Conservation (phyloP, 1,140 invertebrate genomes). For the Ostrea edulis region DNA sequence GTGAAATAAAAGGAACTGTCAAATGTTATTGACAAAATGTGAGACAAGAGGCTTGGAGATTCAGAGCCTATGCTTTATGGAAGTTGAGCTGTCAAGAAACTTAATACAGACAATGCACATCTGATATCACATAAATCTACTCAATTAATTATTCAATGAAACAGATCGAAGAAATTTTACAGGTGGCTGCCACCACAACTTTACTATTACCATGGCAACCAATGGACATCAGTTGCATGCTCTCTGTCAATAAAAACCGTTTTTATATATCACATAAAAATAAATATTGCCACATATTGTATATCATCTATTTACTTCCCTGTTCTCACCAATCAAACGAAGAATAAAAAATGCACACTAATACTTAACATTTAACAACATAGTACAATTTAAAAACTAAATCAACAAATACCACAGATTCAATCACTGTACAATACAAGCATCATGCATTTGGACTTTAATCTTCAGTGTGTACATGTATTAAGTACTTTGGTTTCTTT, state of each 20-base stretch:
- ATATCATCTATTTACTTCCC: neutral
- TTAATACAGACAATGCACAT: slow-evolving; percentile 11
- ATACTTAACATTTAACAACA: neutral
- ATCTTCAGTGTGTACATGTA: no score
- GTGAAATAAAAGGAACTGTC: slow-evolving; percentile 2
- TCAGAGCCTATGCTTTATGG: neutral
- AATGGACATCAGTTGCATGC: neutral
- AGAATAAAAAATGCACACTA: neutral
- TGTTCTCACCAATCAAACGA: neutral
- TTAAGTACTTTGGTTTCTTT: neutral
- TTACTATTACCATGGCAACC: neutral
- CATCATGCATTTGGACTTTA: no score
- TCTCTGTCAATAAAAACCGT: neutral
- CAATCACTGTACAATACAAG: no score
- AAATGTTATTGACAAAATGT: neutral
- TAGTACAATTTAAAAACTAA: neutral
- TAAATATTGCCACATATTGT: neutral
- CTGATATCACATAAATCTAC: slow-evolving; percentile 33
- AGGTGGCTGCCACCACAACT: slow-evolving; percentile 6
- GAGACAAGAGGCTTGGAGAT: neutral
- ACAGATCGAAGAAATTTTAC: slow-evolving; percentile 33
- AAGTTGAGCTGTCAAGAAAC: neutral
- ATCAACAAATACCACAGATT: neutral
- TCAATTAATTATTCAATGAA: slow-evolving; percentile 36
- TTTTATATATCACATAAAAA: neutral